Conservation (phyloP, 2,113 vertebrate species). For the Meleagris gallopavo region DNA sequence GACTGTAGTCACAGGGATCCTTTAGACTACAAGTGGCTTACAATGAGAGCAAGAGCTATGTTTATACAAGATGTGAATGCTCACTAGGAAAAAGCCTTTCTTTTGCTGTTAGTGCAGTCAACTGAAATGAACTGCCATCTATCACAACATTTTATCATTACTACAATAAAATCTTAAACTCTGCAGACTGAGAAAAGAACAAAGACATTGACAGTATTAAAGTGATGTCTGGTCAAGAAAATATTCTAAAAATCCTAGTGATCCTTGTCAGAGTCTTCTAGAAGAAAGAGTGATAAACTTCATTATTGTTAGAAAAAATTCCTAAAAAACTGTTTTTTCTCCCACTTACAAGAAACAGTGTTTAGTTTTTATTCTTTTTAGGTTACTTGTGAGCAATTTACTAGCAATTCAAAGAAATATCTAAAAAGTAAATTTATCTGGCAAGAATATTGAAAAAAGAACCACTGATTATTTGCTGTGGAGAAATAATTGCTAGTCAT, state of each 20-base stretch:
- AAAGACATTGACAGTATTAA: not conserved
- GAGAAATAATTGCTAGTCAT: not conserved
- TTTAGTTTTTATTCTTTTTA: not conserved
- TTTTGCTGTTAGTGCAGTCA: constrained; percentile 72
- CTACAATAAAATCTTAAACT: constrained; percentile 37
- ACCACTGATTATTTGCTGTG: not conserved
- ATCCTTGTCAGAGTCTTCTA: not conserved
- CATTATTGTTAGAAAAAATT: not conserved
- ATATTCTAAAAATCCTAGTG: not conserved
- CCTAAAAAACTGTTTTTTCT: not conserved
- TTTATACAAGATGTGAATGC: constrained; percentile 71
- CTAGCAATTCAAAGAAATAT: not conserved
- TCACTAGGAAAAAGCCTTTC: constrained; percentile 65
- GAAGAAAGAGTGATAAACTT: not conserved
- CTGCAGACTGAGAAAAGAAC: not conserved
- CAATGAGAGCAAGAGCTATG: constrained; percentile 55
- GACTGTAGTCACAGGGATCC: constrained; percentile 70
- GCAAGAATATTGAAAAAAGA: not conserved
- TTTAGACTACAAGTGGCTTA: constrained; percentile 70
- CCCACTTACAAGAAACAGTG: not conserved
- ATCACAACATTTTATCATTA: constrained; percentile 78
- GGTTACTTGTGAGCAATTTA: not conserved
- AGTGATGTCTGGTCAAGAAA: not conserved
- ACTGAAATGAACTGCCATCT: constrained; percentile 65
- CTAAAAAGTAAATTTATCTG: not conserved